Percentiles rank a stretch among this genome's conserved stretches.
phyloP scores from a whole-genome alignment of 2,888 invertebrate genomes.

The Drosophila tanythrix region DNA sequence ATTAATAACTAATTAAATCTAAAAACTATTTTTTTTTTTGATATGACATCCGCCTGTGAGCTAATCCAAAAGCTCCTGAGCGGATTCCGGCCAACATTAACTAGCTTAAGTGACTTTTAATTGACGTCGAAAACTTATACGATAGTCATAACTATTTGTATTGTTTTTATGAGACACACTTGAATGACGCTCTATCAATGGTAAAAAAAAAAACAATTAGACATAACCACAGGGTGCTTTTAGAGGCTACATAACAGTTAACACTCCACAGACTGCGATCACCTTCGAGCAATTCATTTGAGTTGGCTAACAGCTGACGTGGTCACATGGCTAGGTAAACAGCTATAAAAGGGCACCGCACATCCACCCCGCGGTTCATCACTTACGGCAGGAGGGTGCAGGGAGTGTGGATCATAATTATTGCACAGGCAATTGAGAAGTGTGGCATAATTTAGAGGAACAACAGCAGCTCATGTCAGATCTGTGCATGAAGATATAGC shows the following conservation, averaged over 20 bases:
- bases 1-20: background rate
- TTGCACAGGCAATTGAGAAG: constrained; percentile 61
- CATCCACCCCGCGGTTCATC: constrained; percentile 13
- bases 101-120: background rate
- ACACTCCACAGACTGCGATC: constrained; percentile 49
- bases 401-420: constrained; percentile 36
- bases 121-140: background rate
- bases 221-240: constrained; percentile 51
- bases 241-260: constrained; percentile 32
- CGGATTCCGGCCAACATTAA: background rate
- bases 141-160: constrained; percentile 26
- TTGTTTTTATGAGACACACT: constrained; percentile 17
- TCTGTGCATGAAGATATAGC: constrained; percentile 20
- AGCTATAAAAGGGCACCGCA: constrained; percentile 28
- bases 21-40: background rate
- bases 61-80: background rate
- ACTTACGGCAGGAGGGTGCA: constrained; percentile 46
- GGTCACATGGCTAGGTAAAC: constrained; percentile 24
- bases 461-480: constrained; percentile 52
- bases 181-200: constrained; percentile 3
- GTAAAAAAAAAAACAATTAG: constrained; percentile 48
- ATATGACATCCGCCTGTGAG: background rate
- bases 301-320: constrained; percentile 59
- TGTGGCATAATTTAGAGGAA: constrained; percentile 66
- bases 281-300: constrained; percentile 11